phyloP scores from a whole-genome alignment of 2,797 vertebrate species.

The Mastacembelus armatus region DNA sequence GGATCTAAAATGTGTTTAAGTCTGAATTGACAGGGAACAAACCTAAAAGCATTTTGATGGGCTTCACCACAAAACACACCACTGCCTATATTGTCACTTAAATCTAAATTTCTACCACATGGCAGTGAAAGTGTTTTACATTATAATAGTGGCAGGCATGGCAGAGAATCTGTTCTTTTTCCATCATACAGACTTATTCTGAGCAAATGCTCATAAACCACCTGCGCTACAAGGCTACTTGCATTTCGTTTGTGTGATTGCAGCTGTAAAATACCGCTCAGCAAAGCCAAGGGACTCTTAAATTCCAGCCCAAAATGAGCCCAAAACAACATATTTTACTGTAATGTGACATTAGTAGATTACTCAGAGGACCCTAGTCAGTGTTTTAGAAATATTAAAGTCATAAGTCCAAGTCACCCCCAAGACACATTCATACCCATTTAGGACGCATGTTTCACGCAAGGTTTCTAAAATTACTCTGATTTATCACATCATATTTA shows the following conservation, averaged over 20 bases:
- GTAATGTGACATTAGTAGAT: neutral
- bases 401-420: neutral
- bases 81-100: neutral
- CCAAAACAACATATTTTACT: neutral
- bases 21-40: slow-evolving; percentile 1
- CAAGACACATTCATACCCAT: neutral
- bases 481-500: neutral
- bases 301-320: slow-evolving; percentile 13
- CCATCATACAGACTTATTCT: slow-evolving; percentile 18
- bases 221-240: neutral
- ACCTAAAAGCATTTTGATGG: slow-evolving; percentile 1
- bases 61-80: neutral
- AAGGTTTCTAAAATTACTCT: neutral
- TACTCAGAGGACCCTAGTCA: neutral
- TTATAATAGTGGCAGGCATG: neutral
- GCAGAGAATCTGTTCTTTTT: slow-evolving; percentile 3
- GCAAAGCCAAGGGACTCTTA: neutral
- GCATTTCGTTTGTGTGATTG: slow-evolving; percentile 17
- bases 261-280: slow-evolving; percentile 20
- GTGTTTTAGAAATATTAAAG: neutral
- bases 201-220: slow-evolving; percentile 10
- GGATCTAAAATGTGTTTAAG: neutral
- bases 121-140: neutral
- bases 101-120: neutral
- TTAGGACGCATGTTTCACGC: neutral